Base-by-base conservation (phyloP, 2,113 vertebrate species). In the Diadophis punctatus region DNA sequence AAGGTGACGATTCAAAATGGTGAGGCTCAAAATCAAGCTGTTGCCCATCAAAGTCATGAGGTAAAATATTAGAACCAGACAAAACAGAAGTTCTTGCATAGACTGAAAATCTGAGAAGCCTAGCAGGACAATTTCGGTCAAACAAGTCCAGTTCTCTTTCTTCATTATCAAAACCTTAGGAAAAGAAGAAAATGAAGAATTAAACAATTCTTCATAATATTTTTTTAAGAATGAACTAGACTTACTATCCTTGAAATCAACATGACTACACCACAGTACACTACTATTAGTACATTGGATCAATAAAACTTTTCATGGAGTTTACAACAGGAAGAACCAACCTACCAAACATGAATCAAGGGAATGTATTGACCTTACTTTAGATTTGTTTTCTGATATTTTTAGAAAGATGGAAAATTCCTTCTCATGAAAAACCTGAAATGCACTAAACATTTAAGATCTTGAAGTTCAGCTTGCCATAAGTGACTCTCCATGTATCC, bases 41-140 rank as follows among this genome's bases (percentile, higher is more conserved):
- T 96, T 96, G 5, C 95, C 96, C 22, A 86, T 53, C 1, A 96
- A 46, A 2, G 86, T 92, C 39, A 92, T 0, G 0, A 58, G 80
- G 88, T 93, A 95, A 87, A 94, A 88, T 58, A 39, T 91, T 27
- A 95, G 88, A 34, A 96, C 92, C 55, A 94, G 43, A 14, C n/a
- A 34, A 86, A 95, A 95, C 12, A 94, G 55, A 20, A 94, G 91
- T 2, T 89, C 87, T 56, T 56, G 90, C 74, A 94, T 80, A 18
- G 7, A 22, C 23, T 90, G 91, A n/a, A 96, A 87, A 27, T 95
- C 88, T 34, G 92, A n/a, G 2, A 94, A 94, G 84, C 94, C 94
- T 39, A 93, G 30, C 1, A 96, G 86, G 34, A 90, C 90, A 34
- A 91, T 74, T 20, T 91, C 92, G 1, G 46, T 93, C 87, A 91